Base-by-base conservation (phyloP, 1,140 invertebrate species). In the Polypedilum pembai region DNA sequence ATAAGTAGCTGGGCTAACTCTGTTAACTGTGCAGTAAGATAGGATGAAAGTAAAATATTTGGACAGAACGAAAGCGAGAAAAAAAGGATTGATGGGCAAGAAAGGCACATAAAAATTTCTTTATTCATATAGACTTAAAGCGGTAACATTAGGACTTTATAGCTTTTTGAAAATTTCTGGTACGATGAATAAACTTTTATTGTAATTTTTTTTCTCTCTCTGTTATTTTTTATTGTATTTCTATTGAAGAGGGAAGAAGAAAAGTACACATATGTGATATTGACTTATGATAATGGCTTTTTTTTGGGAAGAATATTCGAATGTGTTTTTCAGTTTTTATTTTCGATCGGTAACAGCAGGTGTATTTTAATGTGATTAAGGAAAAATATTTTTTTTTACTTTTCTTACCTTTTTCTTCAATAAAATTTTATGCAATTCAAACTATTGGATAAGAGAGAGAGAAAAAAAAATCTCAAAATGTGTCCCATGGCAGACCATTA, bases 241-340 rank as follows among this genome's bases (percentile, higher is more conserved):
- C 24, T 33, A 56, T n/a, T n/a, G 45, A 56, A 56, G 45, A 10
- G 41, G 41, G 45, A 3, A 56, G 45, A 12, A 56, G 4, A 56
- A 56, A 56, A n/a, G 45, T n/a, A 56, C 45, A 56, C 45, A 56
- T 56, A 56, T 56, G n/a, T 56, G n/a, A 56, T 56, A 56, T 56
- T 56, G 45, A 56, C 45, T 56, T 56, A 56, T 56, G 45, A 56
- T 56, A 56, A 56, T 56, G 10, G 45, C 45, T 15, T 15, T 56
- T 56, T 56, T 56, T 56, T 45, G 8, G 24, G 24, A 33, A 56
- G 45, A 56, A 56, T 56, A 56, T 56, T 56, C 12, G 45, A 56
- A 56, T 56, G n/a, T 56, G 45, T 15, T 56, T 56, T n/a, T 56
- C 45, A 56, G 7, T 56, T 56, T 56, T 33, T n/a, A n/a, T 56